These are phyloP conservation scores for Poliocrania exsul DNA, from an alignment of 2,797 vertebrate species.

Conservation along the genomic window DNA sequence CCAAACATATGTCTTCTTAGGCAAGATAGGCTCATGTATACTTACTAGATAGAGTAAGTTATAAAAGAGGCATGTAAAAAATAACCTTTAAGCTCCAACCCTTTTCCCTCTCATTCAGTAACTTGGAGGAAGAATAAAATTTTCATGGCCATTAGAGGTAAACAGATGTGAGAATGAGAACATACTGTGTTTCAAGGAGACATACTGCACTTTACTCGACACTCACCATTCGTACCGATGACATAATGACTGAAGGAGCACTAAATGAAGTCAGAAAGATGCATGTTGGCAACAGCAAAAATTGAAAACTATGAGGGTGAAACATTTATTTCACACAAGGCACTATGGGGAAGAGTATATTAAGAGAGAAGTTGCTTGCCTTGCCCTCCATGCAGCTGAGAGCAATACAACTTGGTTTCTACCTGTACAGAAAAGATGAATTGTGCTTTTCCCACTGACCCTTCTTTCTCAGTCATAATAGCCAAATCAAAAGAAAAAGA, in stretches of 20 bases:
- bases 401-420: not conserved
- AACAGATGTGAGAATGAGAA: not conserved
- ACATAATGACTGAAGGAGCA: accelerated
- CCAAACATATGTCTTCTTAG: not conserved
- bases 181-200: not conserved
- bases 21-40: not conserved
- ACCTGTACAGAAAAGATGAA: not conserved
- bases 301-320: not conserved
- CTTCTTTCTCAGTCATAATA: not conserved
- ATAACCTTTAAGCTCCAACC: not conserved
- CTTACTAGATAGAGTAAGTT: not conserved
- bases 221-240: not conserved
- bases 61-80: not conserved
- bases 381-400: not conserved
- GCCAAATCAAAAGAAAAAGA: not conserved
- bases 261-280: not conserved
- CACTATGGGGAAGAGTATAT: not conserved
- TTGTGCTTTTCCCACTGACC: not conserved
- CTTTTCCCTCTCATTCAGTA: not conserved
- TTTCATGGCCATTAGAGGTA: not conserved
- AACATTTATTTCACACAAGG: not conserved
- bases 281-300: not conserved
- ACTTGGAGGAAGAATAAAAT: not conserved
- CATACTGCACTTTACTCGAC: not conserved
- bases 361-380: not conserved